Evolutionary conservation across 2,888 invertebrate species (phyloP).

Genomic region (Asteroscopus sphinx): DNA sequence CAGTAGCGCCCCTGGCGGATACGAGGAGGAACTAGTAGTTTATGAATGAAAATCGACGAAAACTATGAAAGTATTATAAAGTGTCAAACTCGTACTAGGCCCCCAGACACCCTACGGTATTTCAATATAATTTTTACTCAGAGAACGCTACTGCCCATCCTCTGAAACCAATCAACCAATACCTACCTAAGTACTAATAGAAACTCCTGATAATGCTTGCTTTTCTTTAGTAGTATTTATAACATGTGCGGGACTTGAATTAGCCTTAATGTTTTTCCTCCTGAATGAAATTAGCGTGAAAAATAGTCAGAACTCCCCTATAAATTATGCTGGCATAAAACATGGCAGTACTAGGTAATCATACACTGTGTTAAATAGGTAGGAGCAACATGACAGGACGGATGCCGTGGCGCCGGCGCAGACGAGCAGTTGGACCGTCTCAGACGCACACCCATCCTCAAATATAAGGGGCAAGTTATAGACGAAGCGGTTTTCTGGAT

Average conservation of each 20-base stretch:
- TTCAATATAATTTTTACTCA: no score
- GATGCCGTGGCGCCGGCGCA: conserved; percentile 74
- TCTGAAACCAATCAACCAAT: no score
- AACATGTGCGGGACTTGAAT: conserved; percentile 19
- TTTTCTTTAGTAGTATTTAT: no score
- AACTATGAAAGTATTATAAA: no score
- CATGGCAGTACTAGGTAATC: conserved; percentile 47
- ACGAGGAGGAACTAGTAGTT: no score
- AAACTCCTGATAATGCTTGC: no score
- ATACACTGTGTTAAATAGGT: conserved; percentile 46
- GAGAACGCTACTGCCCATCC: no score
- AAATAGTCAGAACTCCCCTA: conserved; percentile 8
- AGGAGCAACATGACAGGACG: conserved; percentile 59
- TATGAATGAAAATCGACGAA: no score
- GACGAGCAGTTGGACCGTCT: conserved; percentile 71
- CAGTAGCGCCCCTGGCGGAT: no score
- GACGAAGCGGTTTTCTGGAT: conserved; percentile 26
- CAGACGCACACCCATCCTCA: conserved; percentile 55
- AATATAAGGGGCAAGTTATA: conserved; percentile 27
- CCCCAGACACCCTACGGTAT: no score
- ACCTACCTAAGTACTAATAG: no score
- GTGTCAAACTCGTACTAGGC: no score
- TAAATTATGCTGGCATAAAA: conserved; percentile 9
- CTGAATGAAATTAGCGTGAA: conserved; percentile 22
- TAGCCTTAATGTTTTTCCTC: conserved; percentile 11